Conservation (phyloP, 2,113 vertebrate genomes). For the Pogonocichla stellata region DNA sequence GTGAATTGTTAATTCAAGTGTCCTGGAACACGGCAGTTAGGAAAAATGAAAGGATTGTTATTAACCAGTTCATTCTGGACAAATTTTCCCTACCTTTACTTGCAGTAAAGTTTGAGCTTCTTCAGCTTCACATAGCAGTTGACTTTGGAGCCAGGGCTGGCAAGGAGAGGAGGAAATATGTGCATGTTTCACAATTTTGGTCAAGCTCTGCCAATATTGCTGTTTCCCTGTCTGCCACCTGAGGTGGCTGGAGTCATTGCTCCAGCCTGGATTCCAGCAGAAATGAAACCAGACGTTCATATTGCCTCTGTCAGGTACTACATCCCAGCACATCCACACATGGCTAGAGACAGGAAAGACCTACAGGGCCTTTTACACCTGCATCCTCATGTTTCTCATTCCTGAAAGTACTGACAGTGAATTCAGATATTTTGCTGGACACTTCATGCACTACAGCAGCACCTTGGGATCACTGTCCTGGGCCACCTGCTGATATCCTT, state of each 20-base stretch:
- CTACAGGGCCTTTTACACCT: background rate
- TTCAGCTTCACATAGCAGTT: background rate
- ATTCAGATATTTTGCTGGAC: background rate
- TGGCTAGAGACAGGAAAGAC: background rate
- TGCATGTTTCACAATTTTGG: background rate
- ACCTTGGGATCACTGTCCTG: rapidly evolving
- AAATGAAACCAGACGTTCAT: background rate
- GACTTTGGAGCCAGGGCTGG: background rate
- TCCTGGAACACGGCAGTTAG: conserved; percentile 39
- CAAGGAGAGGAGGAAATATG: background rate
- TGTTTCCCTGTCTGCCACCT: background rate
- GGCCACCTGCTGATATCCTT: background rate
- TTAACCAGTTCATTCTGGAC: conserved; percentile 53
- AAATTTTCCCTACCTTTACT: background rate
- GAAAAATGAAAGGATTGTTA: conserved; percentile 57
- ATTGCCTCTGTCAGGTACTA: background rate
- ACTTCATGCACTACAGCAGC: rapidly evolving
- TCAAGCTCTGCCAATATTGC: background rate
- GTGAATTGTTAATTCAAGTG: conserved; percentile 70
- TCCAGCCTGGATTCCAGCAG: background rate
- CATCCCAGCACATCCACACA: background rate
- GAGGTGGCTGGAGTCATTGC: background rate
- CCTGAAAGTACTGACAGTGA: background rate
- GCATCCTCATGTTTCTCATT: background rate
- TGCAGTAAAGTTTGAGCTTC: background rate